phyloP scores from a whole-genome alignment of 2,888 invertebrate genomes.

The Acanthosepion pharaonis region DNA sequence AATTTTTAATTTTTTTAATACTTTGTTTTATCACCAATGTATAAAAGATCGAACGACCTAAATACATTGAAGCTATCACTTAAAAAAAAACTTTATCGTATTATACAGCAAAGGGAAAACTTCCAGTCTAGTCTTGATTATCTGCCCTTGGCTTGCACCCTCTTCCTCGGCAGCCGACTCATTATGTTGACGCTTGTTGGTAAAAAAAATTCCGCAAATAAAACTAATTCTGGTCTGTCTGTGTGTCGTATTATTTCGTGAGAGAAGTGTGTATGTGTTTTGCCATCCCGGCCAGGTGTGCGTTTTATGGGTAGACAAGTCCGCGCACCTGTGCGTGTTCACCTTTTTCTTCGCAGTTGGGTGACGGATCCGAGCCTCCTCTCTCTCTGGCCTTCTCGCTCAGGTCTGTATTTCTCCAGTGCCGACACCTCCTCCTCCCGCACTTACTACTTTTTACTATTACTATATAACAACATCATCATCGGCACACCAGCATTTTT shows the following conservation, averaged over 20 bases:
- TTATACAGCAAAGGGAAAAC: not conserved
- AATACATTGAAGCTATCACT: not conserved
- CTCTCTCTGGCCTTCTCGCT: conserved; percentile 37
- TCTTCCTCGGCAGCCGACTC: conserved; percentile 43
- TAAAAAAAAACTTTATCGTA: not conserved
- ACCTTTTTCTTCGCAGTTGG: conserved; percentile 23
- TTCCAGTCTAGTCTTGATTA: not conserved
- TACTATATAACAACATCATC: not conserved
- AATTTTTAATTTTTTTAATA: not conserved
- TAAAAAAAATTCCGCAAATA: conserved; percentile 46
- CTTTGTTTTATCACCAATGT: not conserved
- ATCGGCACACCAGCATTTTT: conserved; percentile 4
- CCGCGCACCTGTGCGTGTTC: conserved; percentile 23
- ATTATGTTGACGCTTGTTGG: conserved; percentile 46
- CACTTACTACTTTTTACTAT: conserved; percentile 36
- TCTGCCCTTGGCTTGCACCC: conserved; percentile 44
- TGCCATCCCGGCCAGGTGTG: conserved; percentile 36
- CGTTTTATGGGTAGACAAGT: conserved; percentile 15
- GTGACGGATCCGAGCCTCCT: not conserved
- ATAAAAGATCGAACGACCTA: not conserved
- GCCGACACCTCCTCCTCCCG: conserved; percentile 24
- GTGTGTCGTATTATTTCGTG: conserved; percentile 46
- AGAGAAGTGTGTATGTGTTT: conserved; percentile 43
- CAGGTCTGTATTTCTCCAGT: conserved; percentile 4
- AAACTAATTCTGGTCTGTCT: conserved; percentile 46